These are phyloP conservation scores for Pachymerium ferrugineum DNA, from an alignment of 2,888 invertebrate species.

Conservation along the genomic window DNA sequence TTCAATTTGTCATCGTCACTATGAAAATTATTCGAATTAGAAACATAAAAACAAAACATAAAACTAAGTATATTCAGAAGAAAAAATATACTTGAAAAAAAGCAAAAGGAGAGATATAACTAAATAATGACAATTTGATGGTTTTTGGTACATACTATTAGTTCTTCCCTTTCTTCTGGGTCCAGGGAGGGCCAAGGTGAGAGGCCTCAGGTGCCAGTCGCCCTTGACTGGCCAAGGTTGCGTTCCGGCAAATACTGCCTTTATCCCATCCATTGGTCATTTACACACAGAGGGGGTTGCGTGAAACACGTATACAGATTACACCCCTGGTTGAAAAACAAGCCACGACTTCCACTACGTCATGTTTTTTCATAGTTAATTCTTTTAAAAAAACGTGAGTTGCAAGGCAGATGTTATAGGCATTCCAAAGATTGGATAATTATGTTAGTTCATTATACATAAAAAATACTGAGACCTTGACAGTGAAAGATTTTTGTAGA, in stretches of 20 bases:
- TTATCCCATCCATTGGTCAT: conserved; percentile 20
- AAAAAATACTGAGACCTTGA: neutral
- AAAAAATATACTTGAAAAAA: neutral
- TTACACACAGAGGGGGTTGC: neutral
- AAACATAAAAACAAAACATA: neutral
- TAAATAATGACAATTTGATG: too few relatives aligned
- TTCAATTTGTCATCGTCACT: neutral
- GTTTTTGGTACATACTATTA: neutral
- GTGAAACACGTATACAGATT: neutral
- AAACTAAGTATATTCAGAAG: neutral
- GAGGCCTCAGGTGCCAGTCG: conserved; percentile 14
- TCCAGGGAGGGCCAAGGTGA: conserved; percentile 25
- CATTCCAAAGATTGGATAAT: neutral
- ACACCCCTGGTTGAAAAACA: neutral
- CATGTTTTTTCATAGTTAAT: neutral
- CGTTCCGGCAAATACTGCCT: neutral
- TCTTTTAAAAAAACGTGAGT: neutral
- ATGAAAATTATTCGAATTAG: too few relatives aligned
- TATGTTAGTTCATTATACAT: neutral
- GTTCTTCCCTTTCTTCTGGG: neutral
- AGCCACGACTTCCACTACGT: neutral
- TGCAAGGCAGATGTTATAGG: neutral
- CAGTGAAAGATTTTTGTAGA: neutral
- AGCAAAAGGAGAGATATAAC: too few relatives aligned
- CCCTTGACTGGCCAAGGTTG: conserved; percentile 22